phyloP scores from a whole-genome alignment of 2,113 vertebrate genomes.

The Petrocephalus zakoni region DNA sequence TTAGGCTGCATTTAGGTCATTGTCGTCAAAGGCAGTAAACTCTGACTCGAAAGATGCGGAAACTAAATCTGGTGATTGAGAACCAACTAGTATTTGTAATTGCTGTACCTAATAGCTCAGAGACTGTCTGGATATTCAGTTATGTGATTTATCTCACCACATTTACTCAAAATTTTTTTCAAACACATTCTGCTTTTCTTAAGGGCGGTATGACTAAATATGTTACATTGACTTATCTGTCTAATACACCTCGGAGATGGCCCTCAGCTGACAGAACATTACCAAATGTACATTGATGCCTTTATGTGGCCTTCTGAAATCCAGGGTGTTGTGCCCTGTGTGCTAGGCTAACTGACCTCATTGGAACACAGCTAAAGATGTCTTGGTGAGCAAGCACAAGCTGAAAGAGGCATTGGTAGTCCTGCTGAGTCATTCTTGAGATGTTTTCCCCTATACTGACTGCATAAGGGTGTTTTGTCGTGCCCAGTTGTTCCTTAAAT shows the following conservation, averaged over 20 bases:
- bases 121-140: not conserved
- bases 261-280: not conserved
- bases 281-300: not conserved
- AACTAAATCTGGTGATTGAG: not conserved
- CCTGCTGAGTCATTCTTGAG: constrained; percentile 2
- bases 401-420: not conserved
- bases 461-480: not conserved
- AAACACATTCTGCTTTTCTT: not conserved
- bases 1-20: not conserved
- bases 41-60: not conserved
- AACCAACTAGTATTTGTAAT: not conserved
- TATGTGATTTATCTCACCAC: not conserved
- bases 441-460: not conserved
- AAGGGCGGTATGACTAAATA: not conserved
- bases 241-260: not conserved
- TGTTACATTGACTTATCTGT: not conserved
- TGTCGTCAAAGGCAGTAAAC: not conserved
- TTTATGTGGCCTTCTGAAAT: not conserved
- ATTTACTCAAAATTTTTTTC: not conserved
- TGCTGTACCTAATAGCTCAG: not conserved
- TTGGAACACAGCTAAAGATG: not conserved
- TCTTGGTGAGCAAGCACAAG: not conserved
- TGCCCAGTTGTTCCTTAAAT: not conserved
- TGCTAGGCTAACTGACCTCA: not conserved
- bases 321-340: not conserved